Evolutionary conservation across 2,797 vertebrate species (phyloP).

Genomic region (Cossypha dichroa): DNA sequence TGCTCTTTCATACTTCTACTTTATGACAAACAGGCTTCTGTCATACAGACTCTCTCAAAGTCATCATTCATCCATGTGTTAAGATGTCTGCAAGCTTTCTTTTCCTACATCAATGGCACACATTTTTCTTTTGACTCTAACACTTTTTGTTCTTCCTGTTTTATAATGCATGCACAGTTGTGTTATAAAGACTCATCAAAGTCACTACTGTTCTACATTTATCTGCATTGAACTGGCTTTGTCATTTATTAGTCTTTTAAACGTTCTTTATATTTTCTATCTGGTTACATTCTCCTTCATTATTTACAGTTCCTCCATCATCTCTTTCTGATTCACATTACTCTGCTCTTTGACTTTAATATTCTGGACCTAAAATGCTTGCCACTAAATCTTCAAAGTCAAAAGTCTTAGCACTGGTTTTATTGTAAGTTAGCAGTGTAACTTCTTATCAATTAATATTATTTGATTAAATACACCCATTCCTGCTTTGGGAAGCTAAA

Average conservation of each 20-base stretch:
- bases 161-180: slow-evolving; percentile 46
- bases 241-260: slow-evolving; percentile 66
- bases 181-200: slow-evolving; percentile 68
- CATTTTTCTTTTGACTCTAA: slow-evolving; percentile 36
- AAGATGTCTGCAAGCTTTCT: background rate
- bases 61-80: slow-evolving; percentile 41
- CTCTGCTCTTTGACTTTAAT: slow-evolving; percentile 25
- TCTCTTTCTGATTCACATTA: background rate
- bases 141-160: slow-evolving; percentile 48
- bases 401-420: background rate
- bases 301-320: slow-evolving; percentile 50
- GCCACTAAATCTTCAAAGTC: slow-evolving; percentile 32
- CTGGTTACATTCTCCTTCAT: slow-evolving; percentile 33
- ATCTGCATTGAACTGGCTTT: slow-evolving; percentile 58
- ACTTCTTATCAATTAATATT: background rate
- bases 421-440: background rate
- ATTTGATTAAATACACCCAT: background rate
- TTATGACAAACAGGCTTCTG: slow-evolving; percentile 42
- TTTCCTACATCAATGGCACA: slow-evolving; percentile 46
- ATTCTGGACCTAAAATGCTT: background rate
- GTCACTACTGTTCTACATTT: slow-evolving; percentile 54
- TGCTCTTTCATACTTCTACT: background rate
- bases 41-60: slow-evolving; percentile 43
- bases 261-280: slow-evolving; percentile 47
- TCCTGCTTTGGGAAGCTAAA: background rate